Percentiles rank a stretch among this genome's conserved stretches.
These are phyloP conservation scores for Contarinia nasturtii DNA, from an alignment of 1,140 invertebrate species.

Conservation along the genomic window DNA sequence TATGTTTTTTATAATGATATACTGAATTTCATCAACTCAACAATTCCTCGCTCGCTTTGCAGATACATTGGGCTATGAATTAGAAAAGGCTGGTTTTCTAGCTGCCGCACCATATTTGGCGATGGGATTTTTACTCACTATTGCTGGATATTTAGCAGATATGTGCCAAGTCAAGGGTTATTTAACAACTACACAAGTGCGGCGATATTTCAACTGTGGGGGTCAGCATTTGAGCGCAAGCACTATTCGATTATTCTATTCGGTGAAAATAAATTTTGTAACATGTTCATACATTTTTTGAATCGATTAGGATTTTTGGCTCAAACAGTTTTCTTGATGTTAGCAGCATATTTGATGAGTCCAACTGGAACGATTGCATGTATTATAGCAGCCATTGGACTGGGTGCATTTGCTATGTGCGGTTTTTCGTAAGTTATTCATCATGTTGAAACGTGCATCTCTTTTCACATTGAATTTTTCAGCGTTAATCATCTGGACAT, in stretches of 20 bases:
- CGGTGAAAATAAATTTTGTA: too few relatives aligned
- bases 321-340: constrained; percentile 68
- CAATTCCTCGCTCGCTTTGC: constrained; percentile 13
- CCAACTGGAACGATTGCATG: constrained; percentile 46
- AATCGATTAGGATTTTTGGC: constrained; percentile 53
- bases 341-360: constrained; percentile 45
- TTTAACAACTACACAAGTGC: constrained; percentile 50
- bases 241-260: too few relatives aligned
- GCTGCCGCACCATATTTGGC: constrained; percentile 71
- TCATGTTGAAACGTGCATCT: neutral
- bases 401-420: constrained; percentile 76
- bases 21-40: neutral
- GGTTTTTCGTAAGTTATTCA: constrained; percentile 54
- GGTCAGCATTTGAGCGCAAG: too few relatives aligned
- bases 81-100: constrained; percentile 57
- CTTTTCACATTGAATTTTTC: constrained; percentile 6
- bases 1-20: constrained; percentile 4
- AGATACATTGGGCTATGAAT: constrained; percentile 52
- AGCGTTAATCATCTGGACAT: constrained; percentile 78
- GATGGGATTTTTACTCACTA: constrained; percentile 61
- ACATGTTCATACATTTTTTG: too few relatives aligned
- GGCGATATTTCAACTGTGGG: constrained; percentile 53
- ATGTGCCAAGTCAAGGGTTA: constrained; percentile 38
- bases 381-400: constrained; percentile 66
- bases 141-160: constrained; percentile 66